phyloP scores from a whole-genome alignment of 2,888 invertebrate genomes.

The Leptinotarsa haldemani region DNA sequence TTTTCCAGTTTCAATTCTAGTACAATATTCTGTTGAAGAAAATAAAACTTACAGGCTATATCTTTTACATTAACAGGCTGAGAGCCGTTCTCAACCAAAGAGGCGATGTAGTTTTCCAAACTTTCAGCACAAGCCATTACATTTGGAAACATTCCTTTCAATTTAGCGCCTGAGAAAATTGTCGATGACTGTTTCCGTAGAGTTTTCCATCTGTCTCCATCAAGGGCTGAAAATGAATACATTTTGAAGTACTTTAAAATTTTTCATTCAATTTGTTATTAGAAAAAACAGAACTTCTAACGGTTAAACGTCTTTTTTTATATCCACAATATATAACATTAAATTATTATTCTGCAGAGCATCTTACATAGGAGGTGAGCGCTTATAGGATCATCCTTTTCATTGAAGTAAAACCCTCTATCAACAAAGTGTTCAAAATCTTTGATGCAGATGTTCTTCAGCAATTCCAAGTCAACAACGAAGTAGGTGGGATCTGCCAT shows the following conservation, averaged over 20 bases:
- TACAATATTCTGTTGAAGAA: background rate
- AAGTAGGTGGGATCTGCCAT: conserved; percentile 14
- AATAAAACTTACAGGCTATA: conserved; percentile 10
- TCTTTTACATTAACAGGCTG: conserved; percentile 23
- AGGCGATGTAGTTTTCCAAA: conserved; percentile 19
- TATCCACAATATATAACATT: no score
- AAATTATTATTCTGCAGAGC: no score
- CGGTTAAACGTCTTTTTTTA: no score
- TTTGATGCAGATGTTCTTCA: conserved; percentile 67
- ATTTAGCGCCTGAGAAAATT: conserved; percentile 19
- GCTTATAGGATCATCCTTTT: conserved; percentile 69
- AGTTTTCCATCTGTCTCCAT: conserved; percentile 22
- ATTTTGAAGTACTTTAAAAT: no score
- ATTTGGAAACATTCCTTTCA: conserved; percentile 23
- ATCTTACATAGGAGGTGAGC: conserved; percentile 22
- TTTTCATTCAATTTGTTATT: no score
- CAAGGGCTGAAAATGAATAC: conserved; percentile 13
- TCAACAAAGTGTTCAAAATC: conserved; percentile 73
- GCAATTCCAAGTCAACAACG: conserved; percentile 46
- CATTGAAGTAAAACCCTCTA: conserved; percentile 71
- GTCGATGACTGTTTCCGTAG: conserved; percentile 18
- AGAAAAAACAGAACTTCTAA: no score
- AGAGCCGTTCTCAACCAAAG: conserved; percentile 9
- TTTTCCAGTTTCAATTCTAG: background rate
- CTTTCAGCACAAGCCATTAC: conserved; percentile 13